Conservation (phyloP, 2,113 vertebrate genomes). For the Phainopepla nitens region DNA sequence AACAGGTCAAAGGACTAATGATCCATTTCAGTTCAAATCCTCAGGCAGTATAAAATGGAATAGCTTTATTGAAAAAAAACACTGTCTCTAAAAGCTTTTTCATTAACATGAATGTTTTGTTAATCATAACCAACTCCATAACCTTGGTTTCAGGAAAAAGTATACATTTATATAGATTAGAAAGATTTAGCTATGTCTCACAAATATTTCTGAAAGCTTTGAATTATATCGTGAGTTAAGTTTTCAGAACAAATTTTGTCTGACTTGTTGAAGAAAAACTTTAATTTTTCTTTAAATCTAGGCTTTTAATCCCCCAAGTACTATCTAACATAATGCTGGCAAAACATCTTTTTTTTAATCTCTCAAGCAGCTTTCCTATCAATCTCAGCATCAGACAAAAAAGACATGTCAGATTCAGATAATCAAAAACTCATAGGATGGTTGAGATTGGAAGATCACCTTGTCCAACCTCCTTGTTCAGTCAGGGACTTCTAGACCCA, state of each 20-base stretch:
- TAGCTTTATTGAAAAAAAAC: not conserved
- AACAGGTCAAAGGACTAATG: not conserved
- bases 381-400: not conserved
- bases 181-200: not conserved
- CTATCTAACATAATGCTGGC: not conserved
- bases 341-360: not conserved
- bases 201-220: not conserved
- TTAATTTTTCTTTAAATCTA: not conserved
- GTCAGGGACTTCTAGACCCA: too few relatives aligned
- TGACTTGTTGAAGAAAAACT: not conserved
- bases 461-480: not conserved
- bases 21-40: not conserved
- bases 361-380: not conserved
- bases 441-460: not conserved
- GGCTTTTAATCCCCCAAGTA: not conserved
- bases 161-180: not conserved
- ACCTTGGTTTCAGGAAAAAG: not conserved
- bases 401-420: not conserved
- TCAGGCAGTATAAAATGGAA: not conserved
- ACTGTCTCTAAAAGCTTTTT: not conserved
- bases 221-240: not conserved
- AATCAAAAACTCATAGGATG: not conserved
- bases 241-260: not conserved
- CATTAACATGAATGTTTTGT: not conserved
- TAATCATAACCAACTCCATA: not conserved